Evolutionary conservation across 2,113 vertebrate genomes (phyloP).

Genomic region (Mugil cephalus): DNA sequence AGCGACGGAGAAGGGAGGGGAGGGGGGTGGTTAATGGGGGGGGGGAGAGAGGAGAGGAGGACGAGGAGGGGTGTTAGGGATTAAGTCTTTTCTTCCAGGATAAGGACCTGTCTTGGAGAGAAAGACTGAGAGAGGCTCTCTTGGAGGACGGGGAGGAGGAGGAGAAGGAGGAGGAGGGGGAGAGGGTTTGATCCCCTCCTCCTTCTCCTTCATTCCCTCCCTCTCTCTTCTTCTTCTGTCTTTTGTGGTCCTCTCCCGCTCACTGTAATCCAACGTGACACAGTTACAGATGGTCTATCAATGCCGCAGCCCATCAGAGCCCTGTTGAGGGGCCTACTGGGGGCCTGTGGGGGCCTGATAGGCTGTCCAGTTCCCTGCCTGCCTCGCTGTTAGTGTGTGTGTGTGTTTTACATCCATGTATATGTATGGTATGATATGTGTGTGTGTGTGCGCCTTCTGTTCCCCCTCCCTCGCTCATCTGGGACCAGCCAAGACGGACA

Average conservation of each 20-base stretch:
- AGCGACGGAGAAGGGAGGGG: constrained; percentile 11
- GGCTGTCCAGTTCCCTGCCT: constrained; percentile 77
- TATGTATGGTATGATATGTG: background rate
- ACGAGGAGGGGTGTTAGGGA: constrained; percentile 62
- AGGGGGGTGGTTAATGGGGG: constrained; percentile 48
- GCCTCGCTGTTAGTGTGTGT: background rate
- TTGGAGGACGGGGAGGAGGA: constrained; percentile 75
- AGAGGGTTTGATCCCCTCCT: constrained; percentile 9
- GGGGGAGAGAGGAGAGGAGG: constrained; percentile 41
- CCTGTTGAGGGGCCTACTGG: constrained; percentile 80
- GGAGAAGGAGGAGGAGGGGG: too few relatives aligned
- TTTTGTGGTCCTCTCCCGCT: constrained; percentile 78
- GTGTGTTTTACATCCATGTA: too few relatives aligned
- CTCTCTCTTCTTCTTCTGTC: constrained; percentile 77
- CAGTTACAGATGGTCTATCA: constrained; percentile 89
- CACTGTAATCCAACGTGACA: constrained; percentile 88
- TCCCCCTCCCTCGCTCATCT: constrained; percentile 27
- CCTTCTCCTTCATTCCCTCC: constrained; percentile 69
- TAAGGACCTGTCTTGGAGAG: constrained; percentile 78
- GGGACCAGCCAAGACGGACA: constrained; percentile 50
- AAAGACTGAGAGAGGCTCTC: constrained; percentile 65
- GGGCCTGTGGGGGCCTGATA: constrained; percentile 69
- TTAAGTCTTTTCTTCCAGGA: constrained; percentile 82
- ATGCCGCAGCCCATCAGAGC: constrained; percentile 86
- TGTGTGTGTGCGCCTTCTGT: constrained; percentile 12